Conservation (phyloP, 1,140 invertebrate genomes). For the Leucophenga varia region DNA sequence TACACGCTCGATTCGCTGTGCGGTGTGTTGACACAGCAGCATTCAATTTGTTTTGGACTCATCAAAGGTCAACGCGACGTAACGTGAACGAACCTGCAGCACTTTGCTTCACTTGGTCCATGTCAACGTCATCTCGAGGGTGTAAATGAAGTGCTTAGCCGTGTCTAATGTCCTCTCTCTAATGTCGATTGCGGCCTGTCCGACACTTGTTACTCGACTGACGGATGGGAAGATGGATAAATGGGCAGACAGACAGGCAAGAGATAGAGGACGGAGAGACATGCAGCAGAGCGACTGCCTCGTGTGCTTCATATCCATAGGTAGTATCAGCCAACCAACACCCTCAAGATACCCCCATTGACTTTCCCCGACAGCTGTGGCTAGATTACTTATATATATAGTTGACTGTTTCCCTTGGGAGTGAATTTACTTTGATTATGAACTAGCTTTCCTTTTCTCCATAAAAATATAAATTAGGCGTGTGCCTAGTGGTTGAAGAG, state of each 20-base stretch:
- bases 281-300: background rate
- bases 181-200: constrained; percentile 27
- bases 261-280: too few species aligned
- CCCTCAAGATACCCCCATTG: background rate
- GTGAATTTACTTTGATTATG: too few species aligned
- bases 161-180: constrained; percentile 46
- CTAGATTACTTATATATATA: too few species aligned
- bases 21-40: constrained; percentile 41
- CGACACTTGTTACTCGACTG: constrained; percentile 41
- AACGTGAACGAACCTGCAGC: constrained; percentile 10
- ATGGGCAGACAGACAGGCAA: constrained; percentile 15
- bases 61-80: constrained; percentile 20
- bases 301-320: background rate
- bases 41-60: constrained; percentile 50
- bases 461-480: too few species aligned
- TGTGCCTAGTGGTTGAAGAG: too few species aligned
- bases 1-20: too few species aligned
- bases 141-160: constrained; percentile 45
- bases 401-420: too few species aligned
- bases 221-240: constrained; percentile 19
- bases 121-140: constrained; percentile 25
- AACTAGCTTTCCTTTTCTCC: too few species aligned
- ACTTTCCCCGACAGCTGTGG: too few species aligned
- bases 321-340: constrained; percentile 13
- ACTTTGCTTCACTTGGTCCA: constrained; percentile 1